A percentile compares a stretch with the other conserved stretches of the same genome.
These are phyloP conservation scores for Eupleurogrammus muticus DNA, from an alignment of 2,797 vertebrate species.

Conservation along the genomic window DNA sequence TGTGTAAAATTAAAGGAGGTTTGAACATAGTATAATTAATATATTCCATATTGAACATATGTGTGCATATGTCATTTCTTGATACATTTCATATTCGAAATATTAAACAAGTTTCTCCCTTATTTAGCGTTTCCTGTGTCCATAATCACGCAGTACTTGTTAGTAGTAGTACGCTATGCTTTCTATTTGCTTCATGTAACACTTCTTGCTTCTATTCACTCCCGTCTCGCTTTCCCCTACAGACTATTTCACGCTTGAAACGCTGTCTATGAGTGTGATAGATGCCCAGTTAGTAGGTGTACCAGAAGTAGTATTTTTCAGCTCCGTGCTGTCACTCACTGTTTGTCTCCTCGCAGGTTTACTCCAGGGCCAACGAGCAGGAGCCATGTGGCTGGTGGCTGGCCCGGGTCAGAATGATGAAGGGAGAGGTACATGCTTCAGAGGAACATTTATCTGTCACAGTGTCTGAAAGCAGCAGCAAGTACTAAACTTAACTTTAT, in stretches of 20 bases:
- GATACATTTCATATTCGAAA: background rate
- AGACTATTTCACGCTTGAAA: background rate
- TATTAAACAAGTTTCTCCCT: background rate
- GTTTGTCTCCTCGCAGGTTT: slow-evolving; percentile 80
- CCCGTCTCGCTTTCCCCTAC: background rate
- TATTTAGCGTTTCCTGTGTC: background rate
- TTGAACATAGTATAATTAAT: background rate
- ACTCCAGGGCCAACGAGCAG: slow-evolving; percentile 93
- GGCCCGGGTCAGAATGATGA: slow-evolving; percentile 94
- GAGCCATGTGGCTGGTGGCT: slow-evolving; percentile 96
- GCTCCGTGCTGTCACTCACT: background rate
- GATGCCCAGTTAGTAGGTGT: background rate
- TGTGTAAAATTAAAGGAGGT: no score
- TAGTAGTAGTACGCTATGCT: background rate
- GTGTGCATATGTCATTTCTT: background rate
- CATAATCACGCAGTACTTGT: background rate
- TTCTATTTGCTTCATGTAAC: background rate
- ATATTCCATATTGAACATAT: background rate
- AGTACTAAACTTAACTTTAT: background rate
- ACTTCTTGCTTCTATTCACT: background rate
- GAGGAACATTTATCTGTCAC: background rate
- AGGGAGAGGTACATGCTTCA: slow-evolving; percentile 87
- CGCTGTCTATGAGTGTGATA: background rate
- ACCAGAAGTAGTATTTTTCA: background rate
- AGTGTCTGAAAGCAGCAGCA: background rate